Percentiles rank a stretch among this genome's conserved stretches.
Evolutionary conservation across 2,797 vertebrate genomes (phyloP).

Genomic region (Euthynnus affinis): DNA sequence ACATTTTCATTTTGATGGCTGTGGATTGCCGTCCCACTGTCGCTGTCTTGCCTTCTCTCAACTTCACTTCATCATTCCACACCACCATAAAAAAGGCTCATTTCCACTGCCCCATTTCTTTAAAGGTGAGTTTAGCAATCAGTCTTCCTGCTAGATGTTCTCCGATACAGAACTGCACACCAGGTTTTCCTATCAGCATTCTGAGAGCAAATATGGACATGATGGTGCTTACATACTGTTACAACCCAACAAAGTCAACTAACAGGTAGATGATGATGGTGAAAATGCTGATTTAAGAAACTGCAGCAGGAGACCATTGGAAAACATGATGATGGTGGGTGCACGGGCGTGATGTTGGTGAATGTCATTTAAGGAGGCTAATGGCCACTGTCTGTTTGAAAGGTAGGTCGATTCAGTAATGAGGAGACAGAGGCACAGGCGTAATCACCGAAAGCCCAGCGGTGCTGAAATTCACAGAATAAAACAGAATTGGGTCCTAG

Average conservation of each 20-base stretch:
- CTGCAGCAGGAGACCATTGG: not conserved
- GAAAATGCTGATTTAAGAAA: constrained; percentile 45
- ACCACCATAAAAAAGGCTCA: constrained; percentile 51
- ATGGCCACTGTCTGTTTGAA: constrained; percentile 64
- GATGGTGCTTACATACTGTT: constrained; percentile 8
- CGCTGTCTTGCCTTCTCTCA: constrained; percentile 51
- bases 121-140: constrained; percentile 67
- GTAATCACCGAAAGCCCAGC: constrained; percentile 65
- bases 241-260: constrained; percentile 53
- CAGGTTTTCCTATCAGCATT: constrained; percentile 26
- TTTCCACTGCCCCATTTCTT: constrained; percentile 68
- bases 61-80: constrained; percentile 69
- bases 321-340: constrained; percentile 70
- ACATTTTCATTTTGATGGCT: constrained; percentile 67
- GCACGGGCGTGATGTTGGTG: constrained; percentile 44
- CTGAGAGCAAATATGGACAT: constrained; percentile 26
- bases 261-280: constrained; percentile 28
- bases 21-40: constrained; percentile 48
- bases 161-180: not conserved
- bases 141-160: constrained; percentile 41
- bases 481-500: constrained; percentile 49
- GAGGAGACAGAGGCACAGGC: constrained; percentile 62
- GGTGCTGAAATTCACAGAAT: constrained; percentile 73
- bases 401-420: constrained; percentile 75
- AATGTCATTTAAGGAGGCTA: constrained; percentile 64